Base-by-base conservation (phyloP, 2,113 vertebrate genomes). In the Seriola aureovittata region DNA sequence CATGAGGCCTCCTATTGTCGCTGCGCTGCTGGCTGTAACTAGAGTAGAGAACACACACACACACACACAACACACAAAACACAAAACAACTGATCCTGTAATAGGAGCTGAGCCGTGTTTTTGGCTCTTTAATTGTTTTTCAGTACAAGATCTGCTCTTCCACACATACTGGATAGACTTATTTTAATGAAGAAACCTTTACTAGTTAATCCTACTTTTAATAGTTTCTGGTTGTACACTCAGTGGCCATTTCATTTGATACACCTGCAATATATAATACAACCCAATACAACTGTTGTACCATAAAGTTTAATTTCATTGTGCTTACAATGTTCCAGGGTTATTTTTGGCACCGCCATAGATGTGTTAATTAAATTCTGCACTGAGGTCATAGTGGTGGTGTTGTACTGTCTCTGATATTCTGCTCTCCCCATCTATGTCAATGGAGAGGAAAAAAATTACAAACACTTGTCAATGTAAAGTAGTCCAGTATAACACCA, bases 21-120 rank as follows among this genome's bases (percentile, higher is more conserved):
- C 70, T 66, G 63, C 19, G 8, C 59, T 80, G 64, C 69, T 8
- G 71, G 8, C 50, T 87, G 89, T 85, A 90, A 93, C 83, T 8
- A 17, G 84, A 87, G 89, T 62, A 75, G 78, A 63, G 60, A 55
- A 25, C 11, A 0, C 54, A 52, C 1, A 13, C 46, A 32, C 23
- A 65, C 19, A 50, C 70, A 57, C 21, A 48, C n/a, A 77, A 46
- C 8, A 25, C 32, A 59, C 40, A 66, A 52, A 52, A 25, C 17
- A 57, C 68, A 55, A 25, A 21, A 80, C 2, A 81, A 86, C 63
- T 17, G 75, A 82, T 84, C 88, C 54, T 66, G 72, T 86, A 84
- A 92, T 7, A 70, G 11, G 75, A 80, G 32, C 80, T 57, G 19
- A 69, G 65, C 44, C 7, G 32, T 4, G 66, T 70, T 67, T 81